Conservation (phyloP, 2,888 invertebrate species). For the Anarsia innoxiella region DNA sequence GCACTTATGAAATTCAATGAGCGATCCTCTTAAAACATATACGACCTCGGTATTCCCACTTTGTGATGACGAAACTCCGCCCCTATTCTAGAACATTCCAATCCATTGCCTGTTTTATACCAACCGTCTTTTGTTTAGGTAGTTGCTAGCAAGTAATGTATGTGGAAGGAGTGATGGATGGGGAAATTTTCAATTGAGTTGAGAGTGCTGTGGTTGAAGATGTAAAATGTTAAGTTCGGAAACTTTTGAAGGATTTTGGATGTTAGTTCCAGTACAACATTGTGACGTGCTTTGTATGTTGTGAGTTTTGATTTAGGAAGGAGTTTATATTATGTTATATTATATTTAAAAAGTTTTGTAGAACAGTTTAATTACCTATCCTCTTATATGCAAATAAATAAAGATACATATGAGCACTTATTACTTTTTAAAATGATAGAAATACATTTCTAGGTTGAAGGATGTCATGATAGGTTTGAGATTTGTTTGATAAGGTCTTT, state of each 20-base stretch:
- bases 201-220: conserved; percentile 4
- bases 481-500: too few relatives aligned
- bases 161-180: background rate
- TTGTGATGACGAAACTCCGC: background rate
- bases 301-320: too few relatives aligned
- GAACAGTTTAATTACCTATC: too few relatives aligned
- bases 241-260: conserved; percentile 9
- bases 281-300: conserved; percentile 5
- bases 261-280: conserved; percentile 10
- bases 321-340: too few relatives aligned
- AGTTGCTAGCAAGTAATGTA: background rate
- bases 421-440: too few relatives aligned
- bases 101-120: conserved; percentile 2
- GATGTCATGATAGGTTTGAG: too few relatives aligned
- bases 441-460: too few relatives aligned
- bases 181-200: background rate
- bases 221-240: conserved; percentile 13
- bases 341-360: too few relatives aligned
- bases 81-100: background rate
- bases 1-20: conserved; percentile 26
- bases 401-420: too few relatives aligned
- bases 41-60: conserved; percentile 2
- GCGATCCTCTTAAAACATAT: conserved; percentile 12
- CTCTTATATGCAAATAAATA: too few relatives aligned
- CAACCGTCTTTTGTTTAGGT: background rate